Evolutionary conservation across 2,113 vertebrate species (phyloP).

Genomic region (Trematomus loennbergii): DNA sequence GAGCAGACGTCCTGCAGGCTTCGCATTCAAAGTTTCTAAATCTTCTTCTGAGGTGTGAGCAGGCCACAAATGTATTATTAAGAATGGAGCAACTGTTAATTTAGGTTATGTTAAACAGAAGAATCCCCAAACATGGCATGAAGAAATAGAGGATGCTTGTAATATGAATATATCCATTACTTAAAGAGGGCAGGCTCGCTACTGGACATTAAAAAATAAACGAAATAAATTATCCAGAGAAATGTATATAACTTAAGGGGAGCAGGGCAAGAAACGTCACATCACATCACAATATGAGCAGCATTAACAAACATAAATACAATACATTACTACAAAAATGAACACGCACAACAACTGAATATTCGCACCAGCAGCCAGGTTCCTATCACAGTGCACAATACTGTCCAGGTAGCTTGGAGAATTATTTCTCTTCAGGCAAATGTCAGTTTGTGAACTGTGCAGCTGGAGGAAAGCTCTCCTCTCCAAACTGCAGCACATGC

Average conservation of each 20-base stretch:
- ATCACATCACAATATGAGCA: constrained; percentile 67
- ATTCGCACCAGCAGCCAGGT: constrained; percentile 56
- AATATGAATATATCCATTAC: constrained; percentile 57
- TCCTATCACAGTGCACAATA: constrained; percentile 66
- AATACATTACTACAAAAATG: constrained; percentile 52
- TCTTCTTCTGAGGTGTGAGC: constrained; percentile 55
- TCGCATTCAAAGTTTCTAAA: constrained; percentile 65
- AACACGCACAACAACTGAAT: constrained; percentile 50
- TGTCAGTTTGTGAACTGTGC: constrained; percentile 34
- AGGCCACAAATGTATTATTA: constrained; percentile 61
- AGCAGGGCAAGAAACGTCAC: constrained; percentile 43
- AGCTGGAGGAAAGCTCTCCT: constrained; percentile 70
- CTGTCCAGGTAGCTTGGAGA: constrained; percentile 75
- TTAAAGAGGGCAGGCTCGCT: constrained; percentile 32
- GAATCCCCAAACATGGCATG: constrained; percentile 55
- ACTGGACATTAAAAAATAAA: constrained; percentile 48
- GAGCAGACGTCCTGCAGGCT: constrained; percentile 32
- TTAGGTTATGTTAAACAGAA: constrained; percentile 60
- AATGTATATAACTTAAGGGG: constrained; percentile 51
- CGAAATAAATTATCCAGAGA: constrained; percentile 40
- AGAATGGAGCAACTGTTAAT: constrained; percentile 65
- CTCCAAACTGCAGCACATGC: constrained; percentile 10
- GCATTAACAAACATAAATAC: constrained; percentile 78
- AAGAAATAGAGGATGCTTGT: constrained; percentile 27
- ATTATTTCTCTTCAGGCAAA: constrained; percentile 50